Conservation (phyloP, 2,797 vertebrate species). For the Alfaro cultratus region DNA sequence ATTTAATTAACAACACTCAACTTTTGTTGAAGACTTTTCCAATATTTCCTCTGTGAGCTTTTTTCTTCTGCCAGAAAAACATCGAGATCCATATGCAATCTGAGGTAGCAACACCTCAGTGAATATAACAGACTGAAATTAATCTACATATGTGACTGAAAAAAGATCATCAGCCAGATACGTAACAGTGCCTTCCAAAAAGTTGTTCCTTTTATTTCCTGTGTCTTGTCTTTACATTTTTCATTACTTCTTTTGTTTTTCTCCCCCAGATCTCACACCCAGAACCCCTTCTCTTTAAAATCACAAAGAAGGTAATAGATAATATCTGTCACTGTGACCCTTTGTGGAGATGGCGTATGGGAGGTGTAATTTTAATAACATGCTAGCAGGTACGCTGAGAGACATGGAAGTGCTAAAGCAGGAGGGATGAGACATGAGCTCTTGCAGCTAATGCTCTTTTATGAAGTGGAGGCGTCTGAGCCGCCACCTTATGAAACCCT, state of each 20-base stretch:
- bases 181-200: conserved; percentile 5
- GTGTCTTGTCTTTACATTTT: conserved; percentile 34
- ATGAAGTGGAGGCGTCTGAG: conserved; percentile 82
- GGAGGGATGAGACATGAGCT: conserved; percentile 90
- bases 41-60: background rate
- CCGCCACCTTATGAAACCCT: conserved; percentile 74
- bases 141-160: conserved; percentile 23
- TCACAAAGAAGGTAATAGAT: conserved; percentile 35
- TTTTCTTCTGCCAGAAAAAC: background rate
- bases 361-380: conserved; percentile 98
- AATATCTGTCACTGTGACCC: conserved; percentile 37
- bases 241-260: conserved; percentile 25
- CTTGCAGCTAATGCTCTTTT: conserved; percentile 93
- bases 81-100: background rate
- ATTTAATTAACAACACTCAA: background rate
- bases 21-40: background rate
- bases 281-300: conserved; percentile 16
- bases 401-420: conserved; percentile 89
- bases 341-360: conserved; percentile 45
- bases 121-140: conserved; percentile 15
- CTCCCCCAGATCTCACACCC: conserved; percentile 15
- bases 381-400: conserved; percentile 81
- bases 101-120: background rate
- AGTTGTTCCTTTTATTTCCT: background rate
- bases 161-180: conserved; percentile 34